Evolutionary conservation across 2,797 vertebrate genomes (phyloP).

Genomic region (Luscinia luscinia): DNA sequence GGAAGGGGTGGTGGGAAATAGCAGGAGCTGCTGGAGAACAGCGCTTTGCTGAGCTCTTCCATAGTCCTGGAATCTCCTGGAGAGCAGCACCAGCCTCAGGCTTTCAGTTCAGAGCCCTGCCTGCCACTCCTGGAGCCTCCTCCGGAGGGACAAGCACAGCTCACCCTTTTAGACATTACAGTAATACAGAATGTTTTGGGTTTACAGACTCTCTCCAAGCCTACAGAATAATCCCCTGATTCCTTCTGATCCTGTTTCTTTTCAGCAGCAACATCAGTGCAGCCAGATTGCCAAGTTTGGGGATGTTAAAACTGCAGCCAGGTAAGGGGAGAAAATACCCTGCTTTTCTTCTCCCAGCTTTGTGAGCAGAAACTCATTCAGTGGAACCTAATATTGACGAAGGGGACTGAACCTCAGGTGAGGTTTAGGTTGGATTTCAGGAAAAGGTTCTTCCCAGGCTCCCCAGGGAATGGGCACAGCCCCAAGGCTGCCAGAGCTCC

Average conservation of each 20-base stretch:
- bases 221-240: not conserved
- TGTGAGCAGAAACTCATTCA: not conserved
- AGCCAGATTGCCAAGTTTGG: accelerated
- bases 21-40: not conserved
- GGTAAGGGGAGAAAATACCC: not conserved
- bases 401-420: not conserved
- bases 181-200: not conserved
- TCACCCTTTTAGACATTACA: not conserved
- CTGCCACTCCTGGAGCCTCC: not conserved
- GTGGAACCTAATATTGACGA: not conserved
- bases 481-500: not conserved
- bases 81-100: not conserved
- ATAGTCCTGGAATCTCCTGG: not conserved
- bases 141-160: not conserved
- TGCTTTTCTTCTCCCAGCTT: not conserved
- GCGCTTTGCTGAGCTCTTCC: not conserved
- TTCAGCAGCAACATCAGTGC: not conserved
- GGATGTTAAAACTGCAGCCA: not conserved
- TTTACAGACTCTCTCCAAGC: not conserved
- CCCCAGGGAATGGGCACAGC: not conserved
- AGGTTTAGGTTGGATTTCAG: accelerated
- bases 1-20: not conserved
- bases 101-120: not conserved
- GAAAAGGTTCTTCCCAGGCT: accelerated
- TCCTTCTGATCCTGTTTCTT: not conserved